phyloP scores from a whole-genome alignment of 1,140 invertebrate species.

The Prorops nasuta region DNA sequence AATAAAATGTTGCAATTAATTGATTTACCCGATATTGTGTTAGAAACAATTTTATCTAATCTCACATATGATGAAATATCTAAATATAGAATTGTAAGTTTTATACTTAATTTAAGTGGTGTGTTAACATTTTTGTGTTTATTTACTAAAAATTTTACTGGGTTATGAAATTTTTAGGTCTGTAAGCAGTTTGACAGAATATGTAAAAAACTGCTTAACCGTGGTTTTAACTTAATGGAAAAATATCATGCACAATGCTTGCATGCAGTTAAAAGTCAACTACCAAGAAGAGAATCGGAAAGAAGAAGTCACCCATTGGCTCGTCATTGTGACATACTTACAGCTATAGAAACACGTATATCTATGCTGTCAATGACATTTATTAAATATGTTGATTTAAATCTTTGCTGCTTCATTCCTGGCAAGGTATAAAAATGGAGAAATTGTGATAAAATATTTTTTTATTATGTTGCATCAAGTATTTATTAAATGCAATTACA shows the following conservation, averaged over 20 bases:
- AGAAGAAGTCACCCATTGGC: conserved; percentile 78
- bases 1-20: conserved; percentile 44
- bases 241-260: conserved; percentile 72
- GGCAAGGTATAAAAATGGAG: conserved; percentile 67
- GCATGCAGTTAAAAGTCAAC: conserved; percentile 75
- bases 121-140: conserved; percentile 8
- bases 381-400: conserved; percentile 78
- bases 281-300: conserved; percentile 87
- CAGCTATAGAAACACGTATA: conserved; percentile 85
- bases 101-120: conserved; percentile 14
- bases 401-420: conserved; percentile 89
- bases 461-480: not conserved
- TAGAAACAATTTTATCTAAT: conserved; percentile 78
- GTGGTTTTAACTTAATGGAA: conserved; percentile 79
- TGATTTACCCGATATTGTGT: conserved; percentile 71
- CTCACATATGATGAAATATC: conserved; percentile 80
- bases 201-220: conserved; percentile 73
- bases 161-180: conserved; percentile 61
- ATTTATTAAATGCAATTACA: conserved; percentile 43
- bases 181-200: conserved; percentile 76
- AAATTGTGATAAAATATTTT: not conserved
- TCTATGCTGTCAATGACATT: conserved; percentile 93
- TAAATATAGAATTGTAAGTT: conserved; percentile 73
- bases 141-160: conserved; percentile 10
- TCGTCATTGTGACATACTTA: conserved; percentile 84